A percentile compares a stretch with the other conserved stretches of the same genome.
Conservation (phyloP, 2,797 vertebrate genomes). For the Acropternis orthonyx region DNA sequence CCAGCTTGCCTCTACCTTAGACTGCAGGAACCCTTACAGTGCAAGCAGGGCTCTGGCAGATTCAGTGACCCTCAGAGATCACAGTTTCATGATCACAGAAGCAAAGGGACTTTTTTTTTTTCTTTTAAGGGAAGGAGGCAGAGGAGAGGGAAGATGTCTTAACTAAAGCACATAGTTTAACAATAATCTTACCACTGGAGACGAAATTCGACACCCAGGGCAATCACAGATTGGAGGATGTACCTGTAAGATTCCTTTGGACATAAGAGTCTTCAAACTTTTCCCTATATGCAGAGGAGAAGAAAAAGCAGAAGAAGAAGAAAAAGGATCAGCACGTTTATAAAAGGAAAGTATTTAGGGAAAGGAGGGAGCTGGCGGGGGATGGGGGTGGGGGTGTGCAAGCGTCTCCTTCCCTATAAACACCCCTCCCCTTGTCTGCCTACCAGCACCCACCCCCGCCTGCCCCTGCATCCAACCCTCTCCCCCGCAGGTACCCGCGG, state of each 20-base stretch:
- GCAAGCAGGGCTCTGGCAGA: not conserved
- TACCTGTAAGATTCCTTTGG: conserved; percentile 99
- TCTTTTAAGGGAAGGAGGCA: not conserved
- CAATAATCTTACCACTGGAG: conserved; percentile 94
- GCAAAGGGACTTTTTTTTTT: not conserved
- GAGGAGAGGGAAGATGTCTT: conserved; percentile 1
- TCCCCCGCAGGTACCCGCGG: not conserved
- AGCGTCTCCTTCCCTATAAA: not conserved
- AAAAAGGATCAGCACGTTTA: conserved; percentile 11
- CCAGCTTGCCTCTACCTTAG: not conserved
- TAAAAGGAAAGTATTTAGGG: not conserved
- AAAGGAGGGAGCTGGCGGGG: too few species aligned
- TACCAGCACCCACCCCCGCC: not conserved
- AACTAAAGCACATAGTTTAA: conserved; percentile 65
- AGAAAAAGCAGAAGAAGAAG: not conserved
- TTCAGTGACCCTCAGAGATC: not conserved
- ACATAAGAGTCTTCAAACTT: conserved; percentile 99
- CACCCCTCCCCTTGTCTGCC: not conserved
- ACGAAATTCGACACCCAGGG: conserved; percentile 98
- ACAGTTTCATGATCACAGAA: not conserved
- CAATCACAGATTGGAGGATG: conserved; percentile 99
- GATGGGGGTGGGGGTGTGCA: not conserved
- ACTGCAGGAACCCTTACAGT: not conserved
- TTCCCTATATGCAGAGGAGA: conserved; percentile 82
- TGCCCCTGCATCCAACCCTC: not conserved